Base-by-base conservation (phyloP, 2,113 vertebrate genomes). In the Steatornis caripensis region DNA sequence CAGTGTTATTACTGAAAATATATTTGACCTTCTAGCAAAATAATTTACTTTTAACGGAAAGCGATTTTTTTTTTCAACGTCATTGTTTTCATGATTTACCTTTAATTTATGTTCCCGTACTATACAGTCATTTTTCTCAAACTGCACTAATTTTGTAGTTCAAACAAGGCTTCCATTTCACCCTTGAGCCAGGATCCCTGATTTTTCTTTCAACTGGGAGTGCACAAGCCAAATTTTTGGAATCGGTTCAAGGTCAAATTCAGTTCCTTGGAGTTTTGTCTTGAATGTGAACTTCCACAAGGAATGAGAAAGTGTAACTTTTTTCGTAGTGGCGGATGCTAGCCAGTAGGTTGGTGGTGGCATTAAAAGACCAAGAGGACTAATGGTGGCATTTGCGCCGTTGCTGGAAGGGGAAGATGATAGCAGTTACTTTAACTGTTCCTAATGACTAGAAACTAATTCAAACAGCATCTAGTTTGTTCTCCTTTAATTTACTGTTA, bases 1-100 rank as follows among this genome's bases (percentile, higher is more conserved):
- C 94, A 94, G 79, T 93, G 89, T 94, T 81, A 87, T 93, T 95
- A 90, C 81, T 65, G 58, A 95, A 97, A 97, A 97, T 71, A 91
- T 79, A 45, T 95, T 84, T 96, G 95, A 96, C 96, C 95, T 95
- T 79, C 72, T 46, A 74, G 81, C 84, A 91, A 96, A 95, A 95
- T 97, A 94, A 96, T 95, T 96, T 91, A 89, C 95, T 96, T 97
- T 87, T 80, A 90, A 95, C 45, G 64, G 94, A 95, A 97, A 97
- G 94, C 45, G 10, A 83, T 93, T 94, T 89, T 87, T 82, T 69
- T 93, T 78, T 80, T 65, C n/a, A 64, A 43, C 85, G 64, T 95
- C 96, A 96, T 96, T 98, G 96, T 98, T 98, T 81, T 65, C 77
- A 17, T 70, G 85, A 88, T 97, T 96, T 95, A 32, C 87, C 85